Base-by-base conservation (phyloP, 2,113 vertebrate species). In the Takifugu flavidus region DNA sequence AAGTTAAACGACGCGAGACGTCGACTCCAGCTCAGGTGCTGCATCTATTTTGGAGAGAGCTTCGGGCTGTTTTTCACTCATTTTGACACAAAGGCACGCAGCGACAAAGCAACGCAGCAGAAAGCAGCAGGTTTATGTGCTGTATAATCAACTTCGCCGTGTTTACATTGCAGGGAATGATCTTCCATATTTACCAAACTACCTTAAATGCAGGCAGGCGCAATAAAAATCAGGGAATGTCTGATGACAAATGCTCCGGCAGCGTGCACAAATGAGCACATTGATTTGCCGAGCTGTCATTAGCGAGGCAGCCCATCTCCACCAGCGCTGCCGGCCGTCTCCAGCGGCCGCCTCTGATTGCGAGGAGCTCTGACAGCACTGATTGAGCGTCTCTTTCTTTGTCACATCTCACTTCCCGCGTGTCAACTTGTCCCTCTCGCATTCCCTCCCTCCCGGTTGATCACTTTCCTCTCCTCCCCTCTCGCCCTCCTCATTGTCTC, bases 351-450 rank as follows among this genome's bases (percentile, higher is more conserved):
- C 47, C 69, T 82, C 57, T 82, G 80, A 84, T 74, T 80, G 62
- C 46, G 4, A 63, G 70, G 59, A 43, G 79, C 53, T 72, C 67
- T 83, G 82, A 83, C 80, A 85, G 71, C 67, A 59, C 69, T 85
- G 82, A 88, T 68, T 76, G 82, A 82, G 80, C 78, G 62, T 86
- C 70, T 86, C 79, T 78, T 83, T 82, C 81, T 84, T 75, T 78
- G 86, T 85, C 83, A 31, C 29, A 31, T 86, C 78, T 82, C 86
- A 82, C 74, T 79, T 78, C 72, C 79, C 74, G 49, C 78, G 53
- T 46, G 68, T 79, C 85, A 84, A 77, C 83, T 68, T 65, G 55
- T 67, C 75, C 73, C 71, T 60, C 63, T 45, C 56, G 13, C 45
- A 13, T 15, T 45, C 44, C 13, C 44, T 45, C 2, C 14, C 44